Percentiles rank a stretch among this genome's conserved stretches.
phyloP scores from a whole-genome alignment of 2,888 invertebrate species.

The Latheticus oryzae region DNA sequence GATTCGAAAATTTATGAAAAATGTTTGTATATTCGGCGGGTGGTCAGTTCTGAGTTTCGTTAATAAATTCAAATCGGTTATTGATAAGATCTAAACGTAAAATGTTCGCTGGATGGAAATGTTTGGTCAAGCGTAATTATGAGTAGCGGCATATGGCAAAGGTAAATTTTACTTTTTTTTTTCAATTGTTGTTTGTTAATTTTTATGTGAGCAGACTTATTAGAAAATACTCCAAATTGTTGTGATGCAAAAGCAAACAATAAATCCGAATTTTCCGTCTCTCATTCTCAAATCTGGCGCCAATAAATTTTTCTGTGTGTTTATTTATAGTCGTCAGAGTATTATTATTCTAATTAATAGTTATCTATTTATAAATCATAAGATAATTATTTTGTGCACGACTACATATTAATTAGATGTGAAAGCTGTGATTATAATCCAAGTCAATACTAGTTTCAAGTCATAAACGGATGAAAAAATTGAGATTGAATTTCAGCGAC shows the following conservation, averaged over 20 bases:
- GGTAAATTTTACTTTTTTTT: too few relatives aligned
- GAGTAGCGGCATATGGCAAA: too few relatives aligned
- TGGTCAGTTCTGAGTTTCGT: slow-evolving; percentile 6
- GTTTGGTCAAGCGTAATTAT: too few relatives aligned
- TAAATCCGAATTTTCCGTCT: too few relatives aligned
- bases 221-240: too few relatives aligned
- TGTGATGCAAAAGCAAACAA: slow-evolving; percentile 1
- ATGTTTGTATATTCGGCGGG: slow-evolving; percentile 13
- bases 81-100: slow-evolving; percentile 14
- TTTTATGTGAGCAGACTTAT: too few relatives aligned
- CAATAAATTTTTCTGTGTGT: slow-evolving; percentile 5
- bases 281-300: slow-evolving; percentile 1
- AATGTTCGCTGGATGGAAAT: too few relatives aligned
- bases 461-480: too few relatives aligned
- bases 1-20: slow-evolving; percentile 14
- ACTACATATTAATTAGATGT: slow-evolving; percentile 25
- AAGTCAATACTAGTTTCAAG: too few relatives aligned
- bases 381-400: slow-evolving; percentile 17
- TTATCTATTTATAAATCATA: slow-evolving; percentile 21
- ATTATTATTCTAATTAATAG: slow-evolving; percentile 18
- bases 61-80: slow-evolving; percentile 19
- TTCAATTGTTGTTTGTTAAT: too few relatives aligned
- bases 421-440: slow-evolving; percentile 17
- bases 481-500: slow-evolving; percentile 5
- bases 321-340: slow-evolving; percentile 1